Percentiles rank a stretch among this genome's conserved stretches.
These are phyloP conservation scores for Drosophila rhopaloa DNA, from an alignment of 1,140 invertebrate genomes.

Conservation along the genomic window DNA sequence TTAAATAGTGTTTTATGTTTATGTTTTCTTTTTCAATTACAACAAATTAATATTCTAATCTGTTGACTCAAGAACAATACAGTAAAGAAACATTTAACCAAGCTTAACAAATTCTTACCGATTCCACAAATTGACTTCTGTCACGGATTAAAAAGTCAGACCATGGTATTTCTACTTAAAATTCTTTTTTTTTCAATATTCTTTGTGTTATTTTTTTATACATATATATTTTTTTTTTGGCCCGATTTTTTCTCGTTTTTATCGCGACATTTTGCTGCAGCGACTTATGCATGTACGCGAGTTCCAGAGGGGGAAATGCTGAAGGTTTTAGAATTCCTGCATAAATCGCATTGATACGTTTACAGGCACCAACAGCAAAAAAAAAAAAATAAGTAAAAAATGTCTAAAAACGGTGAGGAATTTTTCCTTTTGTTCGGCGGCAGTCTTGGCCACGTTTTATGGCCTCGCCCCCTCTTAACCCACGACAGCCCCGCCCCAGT, in stretches of 20 bases:
- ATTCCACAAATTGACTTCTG: background rate
- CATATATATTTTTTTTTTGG: background rate
- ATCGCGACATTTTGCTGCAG: slow-evolving; percentile 52
- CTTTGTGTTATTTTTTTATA: background rate
- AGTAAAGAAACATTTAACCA: too few relatives aligned
- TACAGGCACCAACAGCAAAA: slow-evolving; percentile 13
- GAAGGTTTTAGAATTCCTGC: slow-evolving; percentile 53
- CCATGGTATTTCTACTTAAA: background rate
- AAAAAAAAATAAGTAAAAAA: background rate
- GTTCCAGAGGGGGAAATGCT: slow-evolving; percentile 4
- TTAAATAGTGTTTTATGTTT: too few relatives aligned
- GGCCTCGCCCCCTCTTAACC: slow-evolving; percentile 33
- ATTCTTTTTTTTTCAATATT: background rate
- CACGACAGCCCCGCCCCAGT: background rate
- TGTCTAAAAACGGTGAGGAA: slow-evolving; percentile 26
- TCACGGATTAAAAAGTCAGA: background rate
- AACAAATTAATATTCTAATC: too few relatives aligned
- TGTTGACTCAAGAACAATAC: too few relatives aligned
- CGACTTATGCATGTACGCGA: slow-evolving; percentile 14
- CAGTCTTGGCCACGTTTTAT: slow-evolving; percentile 71
- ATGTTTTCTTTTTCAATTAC: too few relatives aligned
- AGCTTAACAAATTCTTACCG: background rate
- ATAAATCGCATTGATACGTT: slow-evolving; percentile 78
- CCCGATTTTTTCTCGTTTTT: slow-evolving; percentile 24
- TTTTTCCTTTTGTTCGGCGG: slow-evolving; percentile 56